phyloP scores from a whole-genome alignment of 1,140 invertebrate species.

The Leptoteleia sp. region DNA sequence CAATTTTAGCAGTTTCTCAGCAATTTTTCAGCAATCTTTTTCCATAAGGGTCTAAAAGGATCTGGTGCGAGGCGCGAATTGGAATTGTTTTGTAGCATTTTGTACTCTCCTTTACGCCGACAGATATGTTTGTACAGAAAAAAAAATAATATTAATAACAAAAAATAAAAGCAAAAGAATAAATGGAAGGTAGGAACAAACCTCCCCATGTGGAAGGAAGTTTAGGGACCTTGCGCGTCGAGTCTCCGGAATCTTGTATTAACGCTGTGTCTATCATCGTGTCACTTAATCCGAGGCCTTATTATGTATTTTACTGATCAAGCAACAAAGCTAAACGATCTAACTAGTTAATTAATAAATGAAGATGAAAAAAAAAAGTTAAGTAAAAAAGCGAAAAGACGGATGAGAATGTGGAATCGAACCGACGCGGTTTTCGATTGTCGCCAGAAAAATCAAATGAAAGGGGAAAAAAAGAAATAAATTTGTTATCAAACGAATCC shows the following conservation, averaged over 20 bases:
- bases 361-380: too few species aligned
- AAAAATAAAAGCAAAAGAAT: slow-evolving; percentile 19
- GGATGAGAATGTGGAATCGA: too few species aligned
- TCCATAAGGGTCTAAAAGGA: too few species aligned
- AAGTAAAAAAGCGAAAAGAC: too few species aligned
- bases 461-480: slow-evolving; percentile 18
- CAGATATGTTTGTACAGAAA: slow-evolving; percentile 67
- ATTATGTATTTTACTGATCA: slow-evolving; percentile 67
- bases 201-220: not conserved
- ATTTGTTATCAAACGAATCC: slow-evolving; percentile 75
- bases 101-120: slow-evolving; percentile 73
- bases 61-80: slow-evolving; percentile 62
- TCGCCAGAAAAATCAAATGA: slow-evolving; percentile 41
- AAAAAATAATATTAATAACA: slow-evolving; percentile 1
- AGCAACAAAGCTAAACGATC: slow-evolving; percentile 44
- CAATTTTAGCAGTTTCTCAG: too few species aligned
- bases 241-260: slow-evolving; percentile 30
- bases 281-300: slow-evolving; percentile 76
- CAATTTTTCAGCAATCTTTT: too few species aligned
- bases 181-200: too few species aligned
- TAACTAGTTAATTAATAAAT: slow-evolving; percentile 4
- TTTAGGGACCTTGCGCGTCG: slow-evolving; percentile 18
- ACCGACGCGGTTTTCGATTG: slow-evolving; percentile 23
- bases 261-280: slow-evolving; percentile 47
- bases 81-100: slow-evolving; percentile 78